phyloP scores from a whole-genome alignment of 2,797 vertebrate genomes.

The Perodicticus potto region DNA sequence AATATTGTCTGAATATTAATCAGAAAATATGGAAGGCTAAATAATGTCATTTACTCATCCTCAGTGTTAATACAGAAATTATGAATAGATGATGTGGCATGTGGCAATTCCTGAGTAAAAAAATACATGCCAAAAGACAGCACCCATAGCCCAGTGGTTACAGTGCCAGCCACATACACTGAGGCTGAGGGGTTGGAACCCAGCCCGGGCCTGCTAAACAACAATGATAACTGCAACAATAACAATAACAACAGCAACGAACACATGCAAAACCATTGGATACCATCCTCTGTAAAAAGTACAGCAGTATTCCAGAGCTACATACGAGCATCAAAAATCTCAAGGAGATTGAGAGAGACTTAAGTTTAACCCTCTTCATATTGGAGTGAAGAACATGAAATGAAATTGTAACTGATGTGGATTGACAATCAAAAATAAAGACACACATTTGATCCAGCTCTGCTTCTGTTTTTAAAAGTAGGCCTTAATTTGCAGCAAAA shows the following conservation, averaged over 20 bases:
- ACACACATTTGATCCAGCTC: not conserved
- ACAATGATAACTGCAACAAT: no score
- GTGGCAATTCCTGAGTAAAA: not conserved
- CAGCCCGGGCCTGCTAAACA: no score
- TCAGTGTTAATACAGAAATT: not conserved
- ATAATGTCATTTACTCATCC: not conserved
- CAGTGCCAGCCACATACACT: no score
- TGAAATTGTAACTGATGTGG: not conserved
- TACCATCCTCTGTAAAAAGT: not conserved
- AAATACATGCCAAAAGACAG: not conserved
- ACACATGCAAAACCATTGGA: not conserved
- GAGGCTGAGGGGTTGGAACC: no score
- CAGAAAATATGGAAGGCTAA: not conserved
- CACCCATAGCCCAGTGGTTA: no score
- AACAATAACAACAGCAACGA: no score
- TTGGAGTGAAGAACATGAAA: not conserved
- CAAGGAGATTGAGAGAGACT: not conserved
- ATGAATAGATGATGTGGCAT: not conserved
- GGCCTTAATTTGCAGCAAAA: constrained; percentile 7
- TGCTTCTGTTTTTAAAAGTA: not conserved
- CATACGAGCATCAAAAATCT: not conserved
- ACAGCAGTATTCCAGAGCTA: not conserved
- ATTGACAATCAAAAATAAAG: not conserved
- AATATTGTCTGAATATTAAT: not conserved
- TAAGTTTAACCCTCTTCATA: not conserved